Percentiles rank a stretch among this genome's conserved stretches.
Evolutionary conservation across 2,888 invertebrate genomes (phyloP).

Genomic region (Pelosia muscerda): DNA sequence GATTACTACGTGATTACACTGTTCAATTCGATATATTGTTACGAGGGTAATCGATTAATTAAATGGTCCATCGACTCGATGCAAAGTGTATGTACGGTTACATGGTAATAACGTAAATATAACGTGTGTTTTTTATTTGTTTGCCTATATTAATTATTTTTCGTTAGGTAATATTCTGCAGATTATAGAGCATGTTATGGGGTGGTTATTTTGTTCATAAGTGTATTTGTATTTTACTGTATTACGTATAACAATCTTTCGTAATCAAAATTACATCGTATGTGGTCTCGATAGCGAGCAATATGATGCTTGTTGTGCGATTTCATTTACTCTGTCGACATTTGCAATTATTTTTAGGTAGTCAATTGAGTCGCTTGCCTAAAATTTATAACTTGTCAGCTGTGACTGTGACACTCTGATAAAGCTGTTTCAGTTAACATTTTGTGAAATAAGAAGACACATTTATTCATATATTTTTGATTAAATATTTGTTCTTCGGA

Average conservation of each 20-base stretch:
- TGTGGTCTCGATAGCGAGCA: constrained; percentile 9
- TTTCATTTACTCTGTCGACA: background rate
- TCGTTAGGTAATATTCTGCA: constrained; percentile 26
- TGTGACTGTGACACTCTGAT: background rate
- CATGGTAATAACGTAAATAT: constrained; percentile 34
- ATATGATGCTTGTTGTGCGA: background rate
- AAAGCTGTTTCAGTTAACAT: too few species aligned
- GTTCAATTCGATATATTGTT: constrained; percentile 20
- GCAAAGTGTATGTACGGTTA: constrained; percentile 33
- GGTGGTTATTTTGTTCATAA: constrained; percentile 10
- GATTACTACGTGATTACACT: constrained; percentile 19
- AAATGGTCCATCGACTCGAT: constrained; percentile 52
- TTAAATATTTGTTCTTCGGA: too few species aligned
- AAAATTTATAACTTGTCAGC: background rate
- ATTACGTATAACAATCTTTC: constrained; percentile 11
- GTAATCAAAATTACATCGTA: constrained; percentile 18
- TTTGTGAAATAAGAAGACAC: too few species aligned
- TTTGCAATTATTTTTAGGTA: background rate
- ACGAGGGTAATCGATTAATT: constrained; percentile 51
- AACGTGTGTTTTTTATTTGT: constrained; percentile 15
- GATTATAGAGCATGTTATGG: constrained; percentile 14
- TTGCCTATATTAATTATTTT: constrained; percentile 25
- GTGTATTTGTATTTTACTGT: constrained; percentile 6
- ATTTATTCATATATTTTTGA: too few species aligned
- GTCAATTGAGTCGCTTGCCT: background rate